Base-by-base conservation (phyloP, 1,140 invertebrate genomes). In the Palaemon carinicauda region DNA sequence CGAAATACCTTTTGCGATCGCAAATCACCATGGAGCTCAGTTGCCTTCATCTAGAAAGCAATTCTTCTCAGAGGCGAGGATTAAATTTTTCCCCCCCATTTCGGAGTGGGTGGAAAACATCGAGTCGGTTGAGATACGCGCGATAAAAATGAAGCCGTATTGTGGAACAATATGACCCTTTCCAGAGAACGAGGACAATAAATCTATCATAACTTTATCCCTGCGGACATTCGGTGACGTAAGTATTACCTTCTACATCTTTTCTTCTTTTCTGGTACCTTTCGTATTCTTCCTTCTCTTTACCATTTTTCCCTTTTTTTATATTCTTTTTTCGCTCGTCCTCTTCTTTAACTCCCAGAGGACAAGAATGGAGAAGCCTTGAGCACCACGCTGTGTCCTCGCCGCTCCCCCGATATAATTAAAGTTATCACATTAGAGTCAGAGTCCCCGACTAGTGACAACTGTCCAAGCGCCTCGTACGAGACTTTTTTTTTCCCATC, bases 361-460 rank as follows among this genome's bases (percentile, higher is more conserved):
- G 81, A 82, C 81, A 69, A 71, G 74, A 69, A 75, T 73, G 69
- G 21, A 19, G 81, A 52, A 74, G 27, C 50, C 52, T 71, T 74
- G 52, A 29, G 27, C 19, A 41, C 5, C 21, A 21, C 69, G 69
- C 81, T 21, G 69, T 7, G 51, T 17, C 41, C 80, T 71, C 69
- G 54, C 12, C 21, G 5, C 51, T 21, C 51, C 50, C 31, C 65
- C 24, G 41, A 71, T 21, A 82, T 82, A 82, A 82, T 82, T 82
- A 82, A 82, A 82, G 81, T 82, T 82, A 82, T 82, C 81, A 82
- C 81, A 82, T 82, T 82, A 82, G 54, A 82, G 81, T 73, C 81
- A 82, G 81, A 75, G 51, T 52, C 27, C 51, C 27, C 71, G 24
- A 29, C 21, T 82, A 74, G 69, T 82, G 74, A 51, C 80, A 82